Evolutionary conservation across 2,888 invertebrate genomes (phyloP), one percentile per base, ranked within the genome.

Genomic region (Anoplius nigerrimus): DNA sequence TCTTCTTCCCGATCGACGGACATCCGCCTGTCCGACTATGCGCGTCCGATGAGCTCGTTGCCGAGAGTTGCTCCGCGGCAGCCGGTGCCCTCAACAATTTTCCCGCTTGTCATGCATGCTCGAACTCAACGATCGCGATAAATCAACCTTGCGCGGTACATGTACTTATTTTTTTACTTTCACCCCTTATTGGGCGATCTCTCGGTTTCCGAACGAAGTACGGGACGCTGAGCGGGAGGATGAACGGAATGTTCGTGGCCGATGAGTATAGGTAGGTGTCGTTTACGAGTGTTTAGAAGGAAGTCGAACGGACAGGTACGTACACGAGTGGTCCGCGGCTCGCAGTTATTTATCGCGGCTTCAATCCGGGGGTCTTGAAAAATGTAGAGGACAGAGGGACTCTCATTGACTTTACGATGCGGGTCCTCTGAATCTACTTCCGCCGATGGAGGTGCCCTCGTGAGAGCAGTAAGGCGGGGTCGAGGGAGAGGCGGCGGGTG

Each of bases 391-490:
- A 68, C 53, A 18, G 52, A 21, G 55, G 61, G 56, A 24, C 51
- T 71, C 72, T 77, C 75, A 67, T 77, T 75, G 75, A 75, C 77
- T 69, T 69, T 69, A 69, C 78, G 77, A 77, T 72, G 65, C 72
- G 58, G 24, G 48, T 21, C 48, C 48, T 46, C 24, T 22, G 58
- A 48, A 59, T 59, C 48, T 48, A 59, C 58, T 59, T 24, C 18
- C 21, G n/a, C 43, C 58, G 48, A 57, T 57, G 42, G 43, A 8
- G 48, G 1, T 48, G 18, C 48, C 48, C 48, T 48, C 48, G 16
- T 8, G 48, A 48, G 48, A 48, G 48, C 8, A 48, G 16, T 18
- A 5, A 8, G 2, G 18, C n/a, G 34, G 34, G 34, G 34, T 5
- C 4, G 48, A n/a, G 48, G 42, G 16, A 16, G 24, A 8, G 2